phyloP scores from a whole-genome alignment of 2,797 vertebrate genomes.

The Vultur gryphus region DNA sequence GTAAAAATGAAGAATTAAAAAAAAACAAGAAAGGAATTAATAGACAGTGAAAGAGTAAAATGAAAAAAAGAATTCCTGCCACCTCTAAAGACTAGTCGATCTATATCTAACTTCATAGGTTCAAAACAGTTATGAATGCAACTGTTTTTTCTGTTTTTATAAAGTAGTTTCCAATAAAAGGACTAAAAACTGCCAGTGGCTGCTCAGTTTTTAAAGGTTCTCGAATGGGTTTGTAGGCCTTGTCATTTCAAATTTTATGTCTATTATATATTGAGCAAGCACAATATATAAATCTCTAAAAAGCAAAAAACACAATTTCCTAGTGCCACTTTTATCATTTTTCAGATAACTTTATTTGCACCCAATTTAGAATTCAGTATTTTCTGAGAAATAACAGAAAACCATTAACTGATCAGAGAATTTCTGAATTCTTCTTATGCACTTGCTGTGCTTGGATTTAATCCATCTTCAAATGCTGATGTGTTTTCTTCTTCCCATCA shows the following conservation, averaged over 20 bases:
- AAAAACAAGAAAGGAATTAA: background rate
- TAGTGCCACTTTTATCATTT: background rate
- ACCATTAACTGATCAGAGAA: background rate
- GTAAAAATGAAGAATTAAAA: background rate
- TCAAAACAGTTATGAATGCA: background rate
- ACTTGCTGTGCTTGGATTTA: background rate
- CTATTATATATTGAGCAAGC: background rate
- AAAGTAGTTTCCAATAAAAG: background rate
- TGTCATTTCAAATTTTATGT: background rate
- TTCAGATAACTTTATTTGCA: background rate
- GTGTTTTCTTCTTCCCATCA: background rate
- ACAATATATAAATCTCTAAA: background rate
- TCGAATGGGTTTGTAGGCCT: background rate
- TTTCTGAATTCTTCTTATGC: background rate
- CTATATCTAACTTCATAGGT: background rate
- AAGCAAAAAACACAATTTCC: background rate
- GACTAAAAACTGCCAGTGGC: background rate
- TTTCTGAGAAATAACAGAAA: background rate
- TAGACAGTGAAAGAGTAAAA: background rate
- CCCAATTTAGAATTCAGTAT: background rate
- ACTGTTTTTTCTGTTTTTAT: background rate
- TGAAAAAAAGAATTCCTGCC: background rate
- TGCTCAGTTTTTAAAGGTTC: background rate
- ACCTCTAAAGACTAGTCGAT: background rate
- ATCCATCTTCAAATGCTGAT: background rate